A percentile compares a stretch with the other conserved stretches of the same genome.
Evolutionary conservation across 1,140 invertebrate genomes (phyloP).

Genomic region (Triops cancriformis): DNA sequence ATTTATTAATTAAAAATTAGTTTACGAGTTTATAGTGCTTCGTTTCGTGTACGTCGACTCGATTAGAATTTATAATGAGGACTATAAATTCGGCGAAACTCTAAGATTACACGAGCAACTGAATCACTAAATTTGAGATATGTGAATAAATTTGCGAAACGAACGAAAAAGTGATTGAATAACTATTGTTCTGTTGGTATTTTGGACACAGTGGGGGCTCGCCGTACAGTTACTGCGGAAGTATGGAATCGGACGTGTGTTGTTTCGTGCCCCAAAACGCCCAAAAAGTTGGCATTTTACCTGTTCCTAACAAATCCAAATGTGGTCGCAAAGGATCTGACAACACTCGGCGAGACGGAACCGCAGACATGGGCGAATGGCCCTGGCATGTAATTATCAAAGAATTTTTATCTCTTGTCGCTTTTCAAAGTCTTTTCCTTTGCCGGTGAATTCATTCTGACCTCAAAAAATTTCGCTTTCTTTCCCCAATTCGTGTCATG

Average conservation of each 20-base stretch:
- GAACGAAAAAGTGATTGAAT: too few relatives aligned
- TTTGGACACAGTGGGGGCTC: conserved; percentile 37
- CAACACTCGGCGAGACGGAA: conserved; percentile 35
- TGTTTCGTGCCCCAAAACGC: conserved; percentile 39
- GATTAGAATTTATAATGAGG: too few relatives aligned
- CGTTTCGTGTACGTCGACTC: too few relatives aligned
- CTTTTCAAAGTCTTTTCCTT: not conserved
- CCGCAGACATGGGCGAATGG: conserved; percentile 42
- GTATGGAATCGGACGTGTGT: conserved; percentile 41
- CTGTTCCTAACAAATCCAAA: conserved; percentile 32
- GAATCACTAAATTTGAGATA: too few relatives aligned
- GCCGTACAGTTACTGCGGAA: conserved; percentile 41
- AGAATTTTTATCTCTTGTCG: not conserved
- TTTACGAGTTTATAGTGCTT: too few relatives aligned
- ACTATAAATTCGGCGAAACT: too few relatives aligned
- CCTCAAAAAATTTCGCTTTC: conserved; percentile 16
- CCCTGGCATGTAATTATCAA: conserved; percentile 43
- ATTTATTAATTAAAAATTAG: too few relatives aligned
- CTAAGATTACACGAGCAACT: too few relatives aligned
- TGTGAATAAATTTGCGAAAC: too few relatives aligned
- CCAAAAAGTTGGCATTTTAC: conserved; percentile 36
- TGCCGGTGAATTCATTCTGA: not conserved
- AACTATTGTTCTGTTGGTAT: conserved; percentile 6
- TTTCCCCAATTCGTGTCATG: conserved; percentile 21
- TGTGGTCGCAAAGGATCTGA: conserved; percentile 38